Evolutionary conservation across 2,888 invertebrate species (phyloP).

Genomic region (Tridacna crocea): DNA sequence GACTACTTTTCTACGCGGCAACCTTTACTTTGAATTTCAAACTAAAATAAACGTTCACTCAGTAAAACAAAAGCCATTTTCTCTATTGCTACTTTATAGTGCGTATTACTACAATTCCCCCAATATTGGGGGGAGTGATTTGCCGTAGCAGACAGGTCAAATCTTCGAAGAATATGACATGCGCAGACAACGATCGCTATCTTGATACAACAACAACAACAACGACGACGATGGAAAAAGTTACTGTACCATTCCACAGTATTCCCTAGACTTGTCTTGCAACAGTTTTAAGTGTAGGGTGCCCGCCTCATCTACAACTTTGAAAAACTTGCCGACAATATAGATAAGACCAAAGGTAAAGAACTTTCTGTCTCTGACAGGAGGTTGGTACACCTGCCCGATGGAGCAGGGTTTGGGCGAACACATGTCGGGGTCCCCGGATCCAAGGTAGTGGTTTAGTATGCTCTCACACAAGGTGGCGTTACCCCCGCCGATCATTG

Average conservation of each 20-base stretch:
- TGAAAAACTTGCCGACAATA: conserved; percentile 64
- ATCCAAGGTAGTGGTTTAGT: conserved; percentile 58
- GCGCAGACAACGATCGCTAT: too few species aligned
- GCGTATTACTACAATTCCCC: too few species aligned
- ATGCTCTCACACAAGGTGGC: conserved; percentile 59
- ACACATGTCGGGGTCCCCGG: conserved; percentile 60
- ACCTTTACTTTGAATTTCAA: too few species aligned
- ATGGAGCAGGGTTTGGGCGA: conserved; percentile 80
- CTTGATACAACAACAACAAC: not conserved
- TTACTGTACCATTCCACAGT: conserved; percentile 68
- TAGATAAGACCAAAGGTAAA: conserved; percentile 72
- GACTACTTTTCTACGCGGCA: too few species aligned
- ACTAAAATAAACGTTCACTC: too few species aligned
- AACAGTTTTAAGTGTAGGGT: conserved; percentile 61
- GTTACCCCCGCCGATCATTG: conserved; percentile 63
- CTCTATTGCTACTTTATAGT: too few species aligned
- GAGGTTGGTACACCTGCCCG: conserved; percentile 73
- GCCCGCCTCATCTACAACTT: conserved; percentile 54
- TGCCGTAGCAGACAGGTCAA: too few species aligned
- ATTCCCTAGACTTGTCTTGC: conserved; percentile 52
- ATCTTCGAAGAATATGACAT: too few species aligned
- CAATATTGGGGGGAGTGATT: too few species aligned
- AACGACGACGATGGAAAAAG: not conserved
- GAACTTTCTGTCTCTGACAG: conserved; percentile 66
- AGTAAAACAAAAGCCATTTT: too few species aligned